phyloP scores from a whole-genome alignment of 2,113 vertebrate species.

The Muntiacus reevesi region DNA sequence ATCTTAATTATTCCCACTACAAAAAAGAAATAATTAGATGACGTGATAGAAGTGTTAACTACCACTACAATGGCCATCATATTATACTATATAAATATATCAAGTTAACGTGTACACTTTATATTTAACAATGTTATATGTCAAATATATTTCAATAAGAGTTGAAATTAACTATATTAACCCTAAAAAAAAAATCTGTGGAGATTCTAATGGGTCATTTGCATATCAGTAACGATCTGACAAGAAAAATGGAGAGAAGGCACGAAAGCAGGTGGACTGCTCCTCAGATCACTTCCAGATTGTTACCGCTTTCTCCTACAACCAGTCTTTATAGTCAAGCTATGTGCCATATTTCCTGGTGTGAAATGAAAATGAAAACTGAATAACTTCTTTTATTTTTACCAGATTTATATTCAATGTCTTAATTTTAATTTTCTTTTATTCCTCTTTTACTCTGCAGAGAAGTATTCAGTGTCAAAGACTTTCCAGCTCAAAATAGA shows the following conservation, averaged over 20 bases:
- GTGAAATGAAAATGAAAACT: neutral
- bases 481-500: neutral
- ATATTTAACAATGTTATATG: neutral
- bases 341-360: neutral
- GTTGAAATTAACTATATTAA: neutral
- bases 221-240: neutral
- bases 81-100: neutral
- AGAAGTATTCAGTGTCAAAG: neutral
- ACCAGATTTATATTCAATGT: neutral
- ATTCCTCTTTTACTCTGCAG: neutral
- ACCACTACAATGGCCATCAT: neutral
- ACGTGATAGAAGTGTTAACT: neutral
- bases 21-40: neutral
- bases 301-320: neutral
- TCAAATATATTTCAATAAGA: neutral
- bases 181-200: neutral
- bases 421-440: conserved; percentile 21
- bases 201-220: neutral
- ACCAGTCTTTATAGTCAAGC: neutral
- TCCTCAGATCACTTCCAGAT: neutral
- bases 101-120: neutral
- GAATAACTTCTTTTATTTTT: conserved; percentile 4
- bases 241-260: neutral
- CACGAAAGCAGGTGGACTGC: neutral
- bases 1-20: neutral